phyloP scores from a whole-genome alignment of 2,888 invertebrate genomes.

The Nephrotoma flavescens region DNA sequence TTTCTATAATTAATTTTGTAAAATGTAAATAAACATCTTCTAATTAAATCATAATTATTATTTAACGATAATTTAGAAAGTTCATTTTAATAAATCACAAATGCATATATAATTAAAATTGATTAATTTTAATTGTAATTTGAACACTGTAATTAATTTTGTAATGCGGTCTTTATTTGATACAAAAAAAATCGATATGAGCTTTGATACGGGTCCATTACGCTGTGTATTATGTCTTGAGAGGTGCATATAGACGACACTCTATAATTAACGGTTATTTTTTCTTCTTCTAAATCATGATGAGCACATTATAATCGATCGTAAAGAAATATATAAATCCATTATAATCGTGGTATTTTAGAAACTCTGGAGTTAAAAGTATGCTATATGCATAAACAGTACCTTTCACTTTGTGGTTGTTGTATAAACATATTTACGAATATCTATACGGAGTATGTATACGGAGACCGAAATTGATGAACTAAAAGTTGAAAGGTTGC shows the following conservation, averaged over 20 bases:
- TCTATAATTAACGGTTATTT: background rate
- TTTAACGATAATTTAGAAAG: background rate
- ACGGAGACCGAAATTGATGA: background rate
- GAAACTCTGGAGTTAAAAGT: background rate
- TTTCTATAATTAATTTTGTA: no score
- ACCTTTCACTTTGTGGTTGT: background rate
- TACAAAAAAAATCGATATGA: background rate
- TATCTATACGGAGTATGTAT: background rate
- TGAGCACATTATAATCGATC: background rate
- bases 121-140: background rate
- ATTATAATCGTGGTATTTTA: background rate
- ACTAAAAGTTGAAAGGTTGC: background rate
- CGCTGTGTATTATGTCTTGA: background rate
- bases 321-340: background rate
- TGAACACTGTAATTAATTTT: background rate
- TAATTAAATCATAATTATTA: background rate
- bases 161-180: background rate
- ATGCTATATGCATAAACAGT: background rate
- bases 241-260: background rate
- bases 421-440: background rate
- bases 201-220: background rate
- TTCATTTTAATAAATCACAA: background rate
- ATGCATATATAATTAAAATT: background rate
- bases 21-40: background rate
- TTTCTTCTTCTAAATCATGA: background rate